Evolutionary conservation across 2,888 invertebrate species (phyloP).

Genomic region (Hydroisotoma schaefferi): DNA sequence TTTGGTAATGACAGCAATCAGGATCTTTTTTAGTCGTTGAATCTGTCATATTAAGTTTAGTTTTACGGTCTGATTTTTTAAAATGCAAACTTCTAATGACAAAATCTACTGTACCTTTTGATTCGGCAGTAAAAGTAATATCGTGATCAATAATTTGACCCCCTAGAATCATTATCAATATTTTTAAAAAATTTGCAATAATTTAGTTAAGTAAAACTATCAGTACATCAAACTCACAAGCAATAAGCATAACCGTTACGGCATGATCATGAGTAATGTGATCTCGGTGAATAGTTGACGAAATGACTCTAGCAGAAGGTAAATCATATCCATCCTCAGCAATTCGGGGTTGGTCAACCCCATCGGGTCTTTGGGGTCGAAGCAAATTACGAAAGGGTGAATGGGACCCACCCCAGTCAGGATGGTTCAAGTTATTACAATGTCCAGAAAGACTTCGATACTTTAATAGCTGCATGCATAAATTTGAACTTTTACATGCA

Average conservation of each 20-base stretch:
- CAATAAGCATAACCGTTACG: slow-evolving; percentile 52
- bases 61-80: background rate
- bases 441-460: slow-evolving; percentile 52
- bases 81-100: too few relatives aligned
- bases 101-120: slow-evolving; percentile 51
- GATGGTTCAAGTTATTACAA: slow-evolving; percentile 54
- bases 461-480: slow-evolving; percentile 25
- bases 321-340: slow-evolving; percentile 53
- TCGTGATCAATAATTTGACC: slow-evolving; percentile 57
- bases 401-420: slow-evolving; percentile 53
- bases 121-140: slow-evolving; percentile 54
- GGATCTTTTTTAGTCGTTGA: slow-evolving; percentile 47
- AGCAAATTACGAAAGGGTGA: slow-evolving; percentile 44
- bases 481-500: too few relatives aligned
- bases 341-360: slow-evolving; percentile 46
- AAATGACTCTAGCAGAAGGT: slow-evolving; percentile 66
- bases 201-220: background rate
- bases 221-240: slow-evolving; percentile 38
- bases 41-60: slow-evolving; percentile 32
- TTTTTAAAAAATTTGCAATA: slow-evolving; percentile 32
- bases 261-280: slow-evolving; percentile 59
- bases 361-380: slow-evolving; percentile 30
- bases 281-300: slow-evolving; percentile 63
- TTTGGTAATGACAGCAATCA: slow-evolving; percentile 54
- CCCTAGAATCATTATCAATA: too few relatives aligned